Evolutionary conservation across 1,140 invertebrate genomes (phyloP), one percentile per base, ranked within the genome.

Genomic region (Octopus bimaculoides): DNA sequence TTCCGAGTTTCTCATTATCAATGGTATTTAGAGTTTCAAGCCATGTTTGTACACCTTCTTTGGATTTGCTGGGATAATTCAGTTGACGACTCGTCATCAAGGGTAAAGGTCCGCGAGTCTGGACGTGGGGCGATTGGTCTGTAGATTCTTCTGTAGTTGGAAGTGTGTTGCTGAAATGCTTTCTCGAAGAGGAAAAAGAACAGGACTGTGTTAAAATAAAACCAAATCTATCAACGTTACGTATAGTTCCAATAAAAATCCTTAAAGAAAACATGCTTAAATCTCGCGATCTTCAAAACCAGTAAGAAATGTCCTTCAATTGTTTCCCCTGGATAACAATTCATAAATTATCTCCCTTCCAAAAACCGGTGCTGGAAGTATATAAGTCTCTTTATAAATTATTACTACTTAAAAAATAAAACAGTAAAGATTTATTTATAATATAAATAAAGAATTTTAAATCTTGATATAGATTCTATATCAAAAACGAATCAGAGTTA

Each of bases 21-120:
- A 94, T 87, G 0, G 94, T 93, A 86, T 96, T 93, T 20, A 98
- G 90, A 89, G 95, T 97, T 89, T 98, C 96, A 12, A 99, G 91
- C 97, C 97, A 99, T 52, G 94, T 95, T 91, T 98, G 93, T 41
- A 95, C 92, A 5, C 93, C 92, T 86, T 80, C 75, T 69, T 75
- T 54, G 74, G 87, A 83, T 20, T 74, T 54, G 9, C 82, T 80
- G n/a, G 85, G 86, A 73, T 81, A 90, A 52, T 83, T 75, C 5
- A 91, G 73, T 69, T 86, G 78, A 76, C 90, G 82, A 20, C 85
- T 87, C 53, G 81, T 85, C 10, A 86, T 83, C n/a, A 86, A 66
- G 12, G 87, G 87, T 53, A 85, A 76, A 52, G 83, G 73, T 75
- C 20, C 20, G 14, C 74, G 26, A 14, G 61, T n/a, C 17, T 52